Evolutionary conservation across 2,888 invertebrate genomes (phyloP), one percentile per base, ranked within the genome.

Genomic region (Marronus borbonicus): DNA sequence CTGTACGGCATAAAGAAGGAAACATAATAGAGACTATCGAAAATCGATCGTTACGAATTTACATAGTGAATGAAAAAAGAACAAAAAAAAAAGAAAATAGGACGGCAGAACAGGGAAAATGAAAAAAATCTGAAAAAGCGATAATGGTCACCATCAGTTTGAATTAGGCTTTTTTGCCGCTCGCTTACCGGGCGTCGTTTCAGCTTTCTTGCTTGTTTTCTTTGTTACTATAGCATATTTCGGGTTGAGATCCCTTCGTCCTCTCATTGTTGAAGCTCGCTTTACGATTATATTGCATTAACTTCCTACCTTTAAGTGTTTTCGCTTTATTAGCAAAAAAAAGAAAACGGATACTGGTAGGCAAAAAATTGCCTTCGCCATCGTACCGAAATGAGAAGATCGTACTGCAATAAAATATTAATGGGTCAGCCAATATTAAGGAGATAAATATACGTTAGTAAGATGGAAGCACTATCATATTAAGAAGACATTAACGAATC

Each of bases 241-340:
- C 72, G 72, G 36, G 72, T 36, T 39, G 36, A 49, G 44, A 72
- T 72, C 72, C 72, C 39, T 72, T 72, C 72, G 66, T 17, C 44
- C 31, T 10, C 66, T 72, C 72, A 58, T 72, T 72, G 58, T 72
- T 72, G 39, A 58, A 58, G 58, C 58, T 14, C 58, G 39, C 24
- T 72, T 72, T 72, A 72, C 58, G 72, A 72, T 72, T 72, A 72
- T 72, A 58, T 60, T 72, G 72, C 72, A 58, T 72, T 72, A 72
- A 55, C 55, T 72, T 72, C 20, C 72, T 39, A 72, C 72, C 72
- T 72, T 72, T 58, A 31, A 72, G 72, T 58, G 58, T 58, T 58
- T 72, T 55, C 39, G 24, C 58, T 72, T 72, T 72, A 72, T 72
- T 72, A 72, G 58, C 72, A 72, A 72, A 72, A 72, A 72, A 52